Evolutionary conservation across 2,797 vertebrate genomes (phyloP).

Genomic region (Gila robusta): DNA sequence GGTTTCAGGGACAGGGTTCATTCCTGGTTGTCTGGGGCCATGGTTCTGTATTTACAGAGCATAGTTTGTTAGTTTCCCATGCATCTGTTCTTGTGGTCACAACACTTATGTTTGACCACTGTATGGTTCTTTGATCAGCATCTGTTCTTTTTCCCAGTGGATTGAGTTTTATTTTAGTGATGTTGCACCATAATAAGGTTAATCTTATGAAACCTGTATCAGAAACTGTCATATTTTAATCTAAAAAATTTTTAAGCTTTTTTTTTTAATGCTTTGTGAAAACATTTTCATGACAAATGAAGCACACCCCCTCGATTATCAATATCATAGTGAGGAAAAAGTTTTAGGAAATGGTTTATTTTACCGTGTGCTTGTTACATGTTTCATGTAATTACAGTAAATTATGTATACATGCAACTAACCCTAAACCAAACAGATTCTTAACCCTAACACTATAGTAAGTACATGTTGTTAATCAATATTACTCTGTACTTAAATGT

Average conservation of each 20-base stretch:
- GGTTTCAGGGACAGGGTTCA: neutral
- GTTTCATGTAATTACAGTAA: neutral
- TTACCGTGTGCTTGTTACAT: neutral
- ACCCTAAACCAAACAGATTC: neutral
- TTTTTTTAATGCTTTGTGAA: neutral
- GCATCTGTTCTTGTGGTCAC: conserved; percentile 3
- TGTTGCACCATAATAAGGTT: neutral
- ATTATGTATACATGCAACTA: neutral
- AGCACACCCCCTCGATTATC: neutral
- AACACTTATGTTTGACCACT: neutral
- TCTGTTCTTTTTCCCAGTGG: neutral
- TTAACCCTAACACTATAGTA: neutral
- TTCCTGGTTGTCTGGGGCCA: neutral
- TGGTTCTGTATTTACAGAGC: neutral
- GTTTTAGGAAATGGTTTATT: neutral
- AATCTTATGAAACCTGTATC: neutral
- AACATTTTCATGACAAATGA: neutral
- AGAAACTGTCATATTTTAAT: neutral
- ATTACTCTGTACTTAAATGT: neutral
- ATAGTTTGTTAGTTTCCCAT: neutral
- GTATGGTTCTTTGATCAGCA: conserved; percentile 3
- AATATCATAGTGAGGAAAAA: neutral
- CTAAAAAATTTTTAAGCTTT: accelerated
- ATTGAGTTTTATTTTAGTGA: neutral
- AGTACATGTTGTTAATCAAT: neutral